phyloP scores from a whole-genome alignment of 2,888 invertebrate species.

The Falcaria lacertinaria region DNA sequence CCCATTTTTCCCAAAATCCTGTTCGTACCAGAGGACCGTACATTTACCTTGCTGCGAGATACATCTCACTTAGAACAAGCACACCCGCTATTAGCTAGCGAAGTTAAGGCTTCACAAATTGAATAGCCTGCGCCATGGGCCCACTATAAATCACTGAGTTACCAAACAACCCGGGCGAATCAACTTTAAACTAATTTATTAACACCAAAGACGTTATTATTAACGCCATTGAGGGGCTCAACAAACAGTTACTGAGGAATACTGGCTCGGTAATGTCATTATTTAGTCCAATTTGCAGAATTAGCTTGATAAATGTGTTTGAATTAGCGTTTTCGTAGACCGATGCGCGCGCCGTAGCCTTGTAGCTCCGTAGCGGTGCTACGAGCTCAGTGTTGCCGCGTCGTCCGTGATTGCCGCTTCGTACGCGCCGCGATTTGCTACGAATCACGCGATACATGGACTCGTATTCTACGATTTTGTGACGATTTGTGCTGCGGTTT shows the following conservation, averaged over 20 bases:
- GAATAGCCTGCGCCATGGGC: constrained; percentile 27
- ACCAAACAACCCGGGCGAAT: constrained; percentile 28
- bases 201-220: constrained; percentile 54
- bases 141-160: constrained; percentile 31
- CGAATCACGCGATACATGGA: not conserved
- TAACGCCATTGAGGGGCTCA: constrained; percentile 48
- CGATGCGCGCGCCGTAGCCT: constrained; percentile 71
- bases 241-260: constrained; percentile 49
- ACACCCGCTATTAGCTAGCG: constrained; percentile 24
- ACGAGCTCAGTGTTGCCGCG: constrained; percentile 52
- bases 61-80: constrained; percentile 19
- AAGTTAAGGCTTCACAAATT: constrained; percentile 29
- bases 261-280: constrained; percentile 61
- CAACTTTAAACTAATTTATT: constrained; percentile 61
- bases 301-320: constrained; percentile 76
- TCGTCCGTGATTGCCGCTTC: constrained; percentile 33
- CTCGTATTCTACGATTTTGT: not conserved
- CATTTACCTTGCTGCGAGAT: not conserved
- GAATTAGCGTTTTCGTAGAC: constrained; percentile 66
- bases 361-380: constrained; percentile 34
- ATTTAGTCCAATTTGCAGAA: constrained; percentile 75
- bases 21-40: not conserved
- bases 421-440: constrained; percentile 18
- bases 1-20: not conserved
- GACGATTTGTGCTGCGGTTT: constrained; percentile 5